Percentiles rank a stretch among this genome's conserved stretches.
Evolutionary conservation across 2,797 vertebrate species (phyloP).

Genomic region (Helostoma temminkii): DNA sequence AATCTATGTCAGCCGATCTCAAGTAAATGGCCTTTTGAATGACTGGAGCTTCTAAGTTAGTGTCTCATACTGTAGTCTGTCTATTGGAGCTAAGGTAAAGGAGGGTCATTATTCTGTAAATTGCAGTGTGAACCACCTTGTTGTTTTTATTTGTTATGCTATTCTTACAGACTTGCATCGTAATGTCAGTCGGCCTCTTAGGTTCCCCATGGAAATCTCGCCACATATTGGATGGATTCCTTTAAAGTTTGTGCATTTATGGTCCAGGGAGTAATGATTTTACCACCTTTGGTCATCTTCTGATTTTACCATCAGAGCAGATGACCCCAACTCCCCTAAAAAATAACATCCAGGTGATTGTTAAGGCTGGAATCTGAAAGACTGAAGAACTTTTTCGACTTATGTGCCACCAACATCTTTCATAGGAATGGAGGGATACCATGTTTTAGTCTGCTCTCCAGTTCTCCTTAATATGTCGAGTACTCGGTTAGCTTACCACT

Average conservation of each 20-base stretch:
- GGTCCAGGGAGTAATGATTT: neutral
- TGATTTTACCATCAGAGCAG: neutral
- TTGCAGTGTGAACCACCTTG: neutral
- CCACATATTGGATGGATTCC: neutral
- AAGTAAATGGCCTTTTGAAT: conserved; percentile 71
- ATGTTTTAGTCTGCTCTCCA: no score
- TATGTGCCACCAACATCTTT: no score
- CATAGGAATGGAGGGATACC: no score
- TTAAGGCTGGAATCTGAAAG: no score
- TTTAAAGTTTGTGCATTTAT: neutral
- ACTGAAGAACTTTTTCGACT: no score
- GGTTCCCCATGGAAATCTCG: neutral
- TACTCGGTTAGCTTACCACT: no score
- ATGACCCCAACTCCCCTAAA: no score
- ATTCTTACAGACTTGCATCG: neutral
- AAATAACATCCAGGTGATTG: no score
- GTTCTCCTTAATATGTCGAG: no score
- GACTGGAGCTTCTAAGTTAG: conserved; percentile 49
- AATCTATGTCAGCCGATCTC: conserved; percentile 62
- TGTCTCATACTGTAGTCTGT: conserved; percentile 29
- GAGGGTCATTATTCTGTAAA: conserved; percentile 7
- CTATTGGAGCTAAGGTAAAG: conserved; percentile 11
- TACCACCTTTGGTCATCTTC: neutral
- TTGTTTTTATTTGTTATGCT: conserved; percentile 4
- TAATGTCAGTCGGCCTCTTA: neutral